These are phyloP conservation scores for Hyppa rectilinea DNA, from an alignment of 2,888 invertebrate genomes.

Conservation along the genomic window DNA sequence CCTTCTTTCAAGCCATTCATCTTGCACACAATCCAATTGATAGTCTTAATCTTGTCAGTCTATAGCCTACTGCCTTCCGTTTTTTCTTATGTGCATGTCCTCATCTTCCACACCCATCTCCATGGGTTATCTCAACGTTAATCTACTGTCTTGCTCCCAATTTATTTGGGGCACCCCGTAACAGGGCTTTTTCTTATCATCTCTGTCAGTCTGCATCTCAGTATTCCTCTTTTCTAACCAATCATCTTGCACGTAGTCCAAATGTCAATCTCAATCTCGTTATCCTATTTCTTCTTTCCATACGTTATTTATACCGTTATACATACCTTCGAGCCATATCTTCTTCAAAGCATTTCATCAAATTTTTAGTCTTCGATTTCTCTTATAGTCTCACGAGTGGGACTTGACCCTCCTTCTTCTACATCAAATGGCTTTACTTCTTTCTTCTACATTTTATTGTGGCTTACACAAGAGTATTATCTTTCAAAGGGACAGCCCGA, in stretches of 20 bases:
- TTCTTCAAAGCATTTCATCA: constrained; percentile 1
- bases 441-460: neutral
- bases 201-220: neutral
- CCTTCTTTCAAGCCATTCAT: no score
- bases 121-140: no score
- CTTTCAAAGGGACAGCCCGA: constrained; percentile 38
- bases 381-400: neutral
- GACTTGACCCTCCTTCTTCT: neutral
- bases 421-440: neutral
- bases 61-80: no score
- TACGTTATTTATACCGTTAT: no score
- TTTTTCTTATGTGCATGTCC: no score
- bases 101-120: no score
- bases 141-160: no score
- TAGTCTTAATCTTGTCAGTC: neutral
- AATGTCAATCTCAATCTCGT: neutral
- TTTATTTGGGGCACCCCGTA: neutral
- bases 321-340: no score
- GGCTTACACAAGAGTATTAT: constrained; percentile 12
- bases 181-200: neutral
- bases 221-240: neutral
- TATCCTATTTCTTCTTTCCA: neutral
- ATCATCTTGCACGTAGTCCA: neutral
- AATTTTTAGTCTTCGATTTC: neutral
- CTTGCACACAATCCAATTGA: neutral